Base-by-base conservation (phyloP, 2,888 invertebrate species). In the Barypeithes pellucidus region DNA sequence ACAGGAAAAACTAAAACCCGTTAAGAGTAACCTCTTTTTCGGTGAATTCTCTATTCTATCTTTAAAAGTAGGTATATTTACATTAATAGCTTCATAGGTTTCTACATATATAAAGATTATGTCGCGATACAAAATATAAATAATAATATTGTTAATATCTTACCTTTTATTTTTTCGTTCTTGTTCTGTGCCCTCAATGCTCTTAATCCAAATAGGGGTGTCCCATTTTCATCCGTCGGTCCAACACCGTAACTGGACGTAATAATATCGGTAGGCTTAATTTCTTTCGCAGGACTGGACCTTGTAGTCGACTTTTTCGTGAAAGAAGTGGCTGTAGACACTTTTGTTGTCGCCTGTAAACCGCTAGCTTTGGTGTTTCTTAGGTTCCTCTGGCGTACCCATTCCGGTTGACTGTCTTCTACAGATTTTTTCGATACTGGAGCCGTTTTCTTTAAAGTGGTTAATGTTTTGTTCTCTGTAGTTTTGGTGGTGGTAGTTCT, bases 211-310 rank as follows among this genome's bases (percentile, higher is more conserved):
- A 95, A 95, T 70, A 95, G 87, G 20, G 94, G 94, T 70, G 89
- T 88, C 11, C 95, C 94, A 79, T 93, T 91, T 77, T 94, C 93
- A 82, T 95, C 95, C 2, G 93, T 91, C 24, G 95, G 95, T 0
- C 95, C 95, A 1, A 94, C 92, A 1, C 94, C 94, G 84, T 95
- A 95, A 83, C 94, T 93, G 1, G 94, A 94, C 2, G 92, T 94
- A 72, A 95, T 92, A 29, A 90, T 90, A 82, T 93, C 92, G 0
- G 88, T 88, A 0, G 89, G 88, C 80, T 84, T 81, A 2, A 80
- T 72, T 62, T 86, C 85, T 71, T 83, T 83, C 1, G 79, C 75
- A 1, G 82, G 82, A 81, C 80, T 88, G 86, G n/a, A 67, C 47
- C 75, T 65, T 11, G 68, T 65, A 0, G 74, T n/a, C 12, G 72